Evolutionary conservation across 2,113 vertebrate species (phyloP), one percentile per base, ranked within the genome.

Genomic region (Collichthys lucidus): DNA sequence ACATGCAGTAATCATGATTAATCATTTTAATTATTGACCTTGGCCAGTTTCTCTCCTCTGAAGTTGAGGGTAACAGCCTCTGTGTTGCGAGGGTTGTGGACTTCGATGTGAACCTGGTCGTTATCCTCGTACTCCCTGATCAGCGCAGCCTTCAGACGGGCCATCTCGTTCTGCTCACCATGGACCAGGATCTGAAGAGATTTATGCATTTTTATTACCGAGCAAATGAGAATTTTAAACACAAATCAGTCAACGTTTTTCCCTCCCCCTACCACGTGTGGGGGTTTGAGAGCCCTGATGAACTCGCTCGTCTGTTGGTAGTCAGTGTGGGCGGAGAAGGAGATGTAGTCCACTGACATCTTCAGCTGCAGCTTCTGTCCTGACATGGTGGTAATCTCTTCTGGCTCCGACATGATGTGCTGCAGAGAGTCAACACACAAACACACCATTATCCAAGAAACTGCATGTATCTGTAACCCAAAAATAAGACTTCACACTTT

Each of bases 311-410:
- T 99, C 92, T 99, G 98, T 90, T 99, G 98, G 93, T 99, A 99
- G 93, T 99, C 98, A 1, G 98, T 99, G 91, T 99, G 98, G 81
- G 98, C 98, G 3, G 98, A 99, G 94, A 99, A 99, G 88, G 97
- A 99, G 92, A 99, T 99, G 94, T 99, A 99, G 93, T 99, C 98
- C 89, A 99, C 98, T 1, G 98, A 99, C 98, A 99, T 99, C 94
- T 99, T 99, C 92, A 99, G 92, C n/a, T 96, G 98, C 16, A 99
- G 94, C 85, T 99, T 99, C 91, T 99, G 98, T 26, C 98, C 98
- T 2, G 98, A 98, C 98, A 99, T 99, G 69, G 98, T 99, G 60
- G 97, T 97, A 90, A 99, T 99, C 93, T 99, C 98, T 92, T 99
- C 98, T 0, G 98, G 98, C 82, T 99, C 98, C 14, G 98, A 99